Evolutionary conservation across 2,797 vertebrate genomes (phyloP).

Genomic region (Manis pentadactyla): DNA sequence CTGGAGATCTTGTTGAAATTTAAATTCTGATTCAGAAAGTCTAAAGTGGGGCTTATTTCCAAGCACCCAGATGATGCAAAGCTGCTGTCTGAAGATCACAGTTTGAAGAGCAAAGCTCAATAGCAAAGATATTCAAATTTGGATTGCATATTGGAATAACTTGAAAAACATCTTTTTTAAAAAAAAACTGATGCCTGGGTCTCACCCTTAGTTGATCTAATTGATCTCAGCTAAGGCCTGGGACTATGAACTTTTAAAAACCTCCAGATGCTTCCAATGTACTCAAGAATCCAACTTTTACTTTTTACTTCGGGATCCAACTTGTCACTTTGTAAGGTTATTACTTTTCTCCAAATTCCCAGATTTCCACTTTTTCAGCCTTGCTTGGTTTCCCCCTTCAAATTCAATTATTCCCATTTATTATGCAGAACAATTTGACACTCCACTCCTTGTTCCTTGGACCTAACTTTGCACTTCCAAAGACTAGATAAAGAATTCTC

Average conservation of each 20-base stretch:
- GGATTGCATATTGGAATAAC: constrained; percentile 7
- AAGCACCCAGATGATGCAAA: not conserved
- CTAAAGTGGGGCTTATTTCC: not conserved
- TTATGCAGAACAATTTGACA: constrained; percentile 5
- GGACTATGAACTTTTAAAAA: not conserved
- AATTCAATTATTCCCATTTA: constrained; percentile 10
- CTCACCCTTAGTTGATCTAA: not conserved
- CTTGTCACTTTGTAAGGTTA: constrained; percentile 29
- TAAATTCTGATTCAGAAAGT: constrained; percentile 13
- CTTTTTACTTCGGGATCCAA: constrained; percentile 12
- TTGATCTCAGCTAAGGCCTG: not conserved
- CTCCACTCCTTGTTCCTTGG: not conserved
- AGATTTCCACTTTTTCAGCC: constrained; percentile 21
- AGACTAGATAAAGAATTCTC: constrained; percentile 24
- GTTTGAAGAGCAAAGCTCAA: not conserved
- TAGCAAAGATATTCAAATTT: not conserved
- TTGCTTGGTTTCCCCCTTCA: not conserved
- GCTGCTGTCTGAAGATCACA: not conserved
- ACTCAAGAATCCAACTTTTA: not conserved
- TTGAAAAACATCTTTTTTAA: not conserved
- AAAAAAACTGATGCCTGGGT: not conserved
- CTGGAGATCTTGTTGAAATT: not conserved
- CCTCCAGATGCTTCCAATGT: not conserved
- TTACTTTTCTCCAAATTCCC: constrained; percentile 27
- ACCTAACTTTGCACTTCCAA: constrained; percentile 29